Evolutionary conservation across 2,797 vertebrate genomes (phyloP).

Genomic region (Neosalanx taihuensis): DNA sequence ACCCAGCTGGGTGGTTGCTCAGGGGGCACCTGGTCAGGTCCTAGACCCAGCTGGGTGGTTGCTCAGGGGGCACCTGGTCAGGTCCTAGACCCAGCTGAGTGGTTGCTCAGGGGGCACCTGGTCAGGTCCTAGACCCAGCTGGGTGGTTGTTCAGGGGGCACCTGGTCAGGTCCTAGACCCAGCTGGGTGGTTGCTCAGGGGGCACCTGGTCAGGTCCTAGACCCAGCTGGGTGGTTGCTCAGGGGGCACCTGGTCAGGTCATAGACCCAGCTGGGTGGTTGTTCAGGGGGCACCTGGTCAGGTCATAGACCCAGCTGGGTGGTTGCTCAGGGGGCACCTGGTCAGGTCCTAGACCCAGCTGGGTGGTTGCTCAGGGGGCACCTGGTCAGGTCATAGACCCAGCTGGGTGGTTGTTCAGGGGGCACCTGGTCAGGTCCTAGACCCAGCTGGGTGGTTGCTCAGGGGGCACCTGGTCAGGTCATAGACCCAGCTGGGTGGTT

Average conservation of each 20-base stretch:
- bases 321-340: background rate
- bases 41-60: background rate
- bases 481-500: background rate
- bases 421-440: slow-evolving; percentile 1
- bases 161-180: background rate
- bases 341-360: slow-evolving; percentile 4
- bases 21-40: background rate
- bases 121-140: background rate
- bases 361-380: background rate
- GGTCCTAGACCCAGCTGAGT: slow-evolving; percentile 4
- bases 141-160: background rate
- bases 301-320: background rate
- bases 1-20: background rate
- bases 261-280: slow-evolving; percentile 1
- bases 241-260: background rate
- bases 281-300: background rate
- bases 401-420: background rate
- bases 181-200: background rate
- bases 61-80: background rate
- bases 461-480: background rate
- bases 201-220: slow-evolving; percentile 1
- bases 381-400: background rate
- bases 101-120: background rate
- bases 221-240: background rate
- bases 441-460: background rate